A percentile compares a stretch with the other conserved stretches of the same genome.
Conservation (phyloP, 2,888 invertebrate species). For the Coremacera marginata region DNA sequence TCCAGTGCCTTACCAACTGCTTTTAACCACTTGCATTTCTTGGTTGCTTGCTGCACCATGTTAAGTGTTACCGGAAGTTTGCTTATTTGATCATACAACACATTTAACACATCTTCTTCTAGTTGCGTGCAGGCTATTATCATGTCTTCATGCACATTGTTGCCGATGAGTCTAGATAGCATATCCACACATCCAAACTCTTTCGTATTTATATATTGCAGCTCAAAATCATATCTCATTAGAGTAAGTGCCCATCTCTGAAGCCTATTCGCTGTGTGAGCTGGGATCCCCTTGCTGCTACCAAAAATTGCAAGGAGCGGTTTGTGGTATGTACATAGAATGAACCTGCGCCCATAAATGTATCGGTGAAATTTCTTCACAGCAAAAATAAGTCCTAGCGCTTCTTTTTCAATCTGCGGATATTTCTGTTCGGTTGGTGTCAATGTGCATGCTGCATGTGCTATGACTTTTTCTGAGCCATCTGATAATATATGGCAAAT, state of each 20-base stretch:
- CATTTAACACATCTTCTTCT: constrained; percentile 31
- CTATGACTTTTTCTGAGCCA: too few species aligned
- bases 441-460: too few species aligned
- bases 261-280: constrained; percentile 41
- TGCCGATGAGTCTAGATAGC: neutral
- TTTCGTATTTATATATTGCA: too few species aligned
- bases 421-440: too few species aligned
- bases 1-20: constrained; percentile 6
- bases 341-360: constrained; percentile 36
- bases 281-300: constrained; percentile 52
- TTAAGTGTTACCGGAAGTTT: constrained; percentile 30
- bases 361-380: too few species aligned
- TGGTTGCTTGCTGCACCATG: constrained; percentile 32
- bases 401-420: too few species aligned
- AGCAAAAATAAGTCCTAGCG: too few species aligned
- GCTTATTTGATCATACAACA: constrained; percentile 27
- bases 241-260: constrained; percentile 40
- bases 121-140: constrained; percentile 41
- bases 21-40: neutral
- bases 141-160: constrained; percentile 37
- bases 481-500: too few species aligned
- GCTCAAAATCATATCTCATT: constrained; percentile 43
- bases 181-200: neutral
- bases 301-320: constrained; percentile 64
- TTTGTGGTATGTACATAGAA: constrained; percentile 61